A percentile compares a stretch with the other conserved stretches of the same genome.
Evolutionary conservation across 1,140 invertebrate genomes (phyloP).

Genomic region (Melitaea cinxia): DNA sequence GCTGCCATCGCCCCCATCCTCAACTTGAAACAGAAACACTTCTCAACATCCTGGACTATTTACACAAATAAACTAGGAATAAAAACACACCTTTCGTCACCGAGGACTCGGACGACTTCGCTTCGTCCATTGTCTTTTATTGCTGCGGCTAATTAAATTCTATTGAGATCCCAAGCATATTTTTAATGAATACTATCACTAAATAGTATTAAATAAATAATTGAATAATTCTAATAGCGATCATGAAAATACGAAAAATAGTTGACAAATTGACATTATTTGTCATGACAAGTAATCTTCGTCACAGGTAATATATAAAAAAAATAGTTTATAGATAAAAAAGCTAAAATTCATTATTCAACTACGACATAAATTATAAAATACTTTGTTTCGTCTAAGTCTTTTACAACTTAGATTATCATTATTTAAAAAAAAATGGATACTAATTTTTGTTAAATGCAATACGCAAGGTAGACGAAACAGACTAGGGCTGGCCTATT

Average conservation of each 20-base stretch:
- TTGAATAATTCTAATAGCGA: constrained; percentile 29
- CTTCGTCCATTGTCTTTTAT: constrained; percentile 42
- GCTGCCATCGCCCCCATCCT: constrained; percentile 47
- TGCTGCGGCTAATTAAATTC: constrained; percentile 13
- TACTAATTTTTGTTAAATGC: no score
- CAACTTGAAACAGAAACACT: constrained; percentile 74
- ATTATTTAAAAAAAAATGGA: no score
- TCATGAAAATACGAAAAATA: constrained; percentile 37
- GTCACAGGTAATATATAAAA: neutral
- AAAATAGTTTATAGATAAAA: neutral
- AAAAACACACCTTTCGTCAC: constrained; percentile 68
- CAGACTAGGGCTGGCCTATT: no score
- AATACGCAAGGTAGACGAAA: no score
- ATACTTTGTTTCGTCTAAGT: no score
- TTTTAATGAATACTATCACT: constrained; percentile 11
- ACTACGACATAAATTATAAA: no score
- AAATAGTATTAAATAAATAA: constrained; percentile 35
- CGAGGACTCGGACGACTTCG: constrained; percentile 56
- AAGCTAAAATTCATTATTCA: no score
- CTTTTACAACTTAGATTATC: no score
- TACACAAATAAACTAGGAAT: constrained; percentile 36
- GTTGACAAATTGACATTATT: constrained; percentile 37
- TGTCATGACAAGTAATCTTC: constrained; percentile 20
- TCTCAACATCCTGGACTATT: constrained; percentile 55
- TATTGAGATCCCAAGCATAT: constrained; percentile 14